Base-by-base conservation (phyloP, 2,888 invertebrate genomes). In the Andrena bucephala region DNA sequence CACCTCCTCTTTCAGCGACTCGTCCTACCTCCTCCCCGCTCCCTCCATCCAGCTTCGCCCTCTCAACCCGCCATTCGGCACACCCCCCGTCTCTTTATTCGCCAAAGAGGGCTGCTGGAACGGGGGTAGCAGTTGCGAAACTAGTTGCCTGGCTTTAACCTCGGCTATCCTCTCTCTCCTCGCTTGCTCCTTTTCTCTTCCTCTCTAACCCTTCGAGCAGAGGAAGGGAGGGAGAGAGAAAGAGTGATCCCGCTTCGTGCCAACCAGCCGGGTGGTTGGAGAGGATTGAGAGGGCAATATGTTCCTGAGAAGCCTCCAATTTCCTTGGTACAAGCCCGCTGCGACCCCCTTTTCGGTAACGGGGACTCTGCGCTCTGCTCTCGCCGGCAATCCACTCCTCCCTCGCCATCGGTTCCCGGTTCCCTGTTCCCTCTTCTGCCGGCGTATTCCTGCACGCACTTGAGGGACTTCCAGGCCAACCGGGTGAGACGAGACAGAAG, bases 231-330 rank as follows among this genome's bases (percentile, higher is more conserved):
- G 36, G 31, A 50, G 62, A 72, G 33, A 29, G 63, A 50, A 74
- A 71, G 74, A 76, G 42, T 54, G 57, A 85, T 70, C 74, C 77
- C 78, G 66, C 52, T 67, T 63, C 50, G 73, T 52, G 80, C 77
- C 77, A 85, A 78, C 66, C 68, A 71, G 62, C 62, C 36, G 59
- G 73, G 69, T 72, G 71, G 81, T 73, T 79, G 76, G 81, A 84
- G 84, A 88, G 90, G 85, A 89, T 90, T 68, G 87, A 89, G 88
- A 90, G 89, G 87, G 88, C 89, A 89, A 90, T 90, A 90, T 89
- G 90, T 90, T 89, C 82, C 77, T 77, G 89, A 87, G 89, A 89
- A 90, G 88, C 89, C 90, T 88, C 87, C 89, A 90, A 90, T 90
- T 90, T 90, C 89, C 90, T 89, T 81, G 80, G 83, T 81, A 85